A percentile compares a stretch with the other conserved stretches of the same genome.
phyloP scores from a whole-genome alignment of 1,140 invertebrate genomes.

The Portunus trituberculatus region DNA sequence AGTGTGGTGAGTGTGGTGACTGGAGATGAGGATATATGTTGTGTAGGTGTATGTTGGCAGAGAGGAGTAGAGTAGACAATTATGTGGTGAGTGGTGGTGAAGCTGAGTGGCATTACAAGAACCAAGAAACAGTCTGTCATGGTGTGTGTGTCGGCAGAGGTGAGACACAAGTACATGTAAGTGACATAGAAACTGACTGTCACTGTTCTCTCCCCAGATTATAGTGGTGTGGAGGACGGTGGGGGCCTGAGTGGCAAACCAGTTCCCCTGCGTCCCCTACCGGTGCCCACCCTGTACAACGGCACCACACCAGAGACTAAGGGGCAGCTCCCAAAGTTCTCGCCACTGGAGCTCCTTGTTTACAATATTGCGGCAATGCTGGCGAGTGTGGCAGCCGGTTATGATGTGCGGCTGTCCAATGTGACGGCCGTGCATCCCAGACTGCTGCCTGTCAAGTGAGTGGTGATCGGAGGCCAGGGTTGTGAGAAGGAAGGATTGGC shows the following conservation, averaged over 20 bases:
- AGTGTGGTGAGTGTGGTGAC: no score
- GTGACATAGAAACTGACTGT: background rate
- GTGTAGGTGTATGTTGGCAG: no score
- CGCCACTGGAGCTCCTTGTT: slow-evolving; percentile 90
- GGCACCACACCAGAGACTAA: slow-evolving; percentile 82
- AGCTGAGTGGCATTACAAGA: no score
- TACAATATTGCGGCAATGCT: slow-evolving; percentile 95
- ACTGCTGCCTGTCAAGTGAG: slow-evolving; percentile 85
- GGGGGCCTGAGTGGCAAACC: slow-evolving; percentile 56
- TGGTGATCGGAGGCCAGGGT: background rate
- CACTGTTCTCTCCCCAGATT: background rate
- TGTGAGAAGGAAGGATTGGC: no score
- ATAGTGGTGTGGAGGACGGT: slow-evolving; percentile 56
- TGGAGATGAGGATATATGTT: no score
- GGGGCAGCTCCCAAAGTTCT: slow-evolving; percentile 78
- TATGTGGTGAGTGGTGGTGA: no score
- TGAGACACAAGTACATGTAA: no score
- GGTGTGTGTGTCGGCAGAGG: no score
- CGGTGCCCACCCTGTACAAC: slow-evolving; percentile 89
- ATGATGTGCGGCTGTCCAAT: slow-evolving; percentile 93
- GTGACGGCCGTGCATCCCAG: slow-evolving; percentile 91
- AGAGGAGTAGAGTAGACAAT: no score
- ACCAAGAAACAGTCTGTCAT: no score
- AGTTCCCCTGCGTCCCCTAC: slow-evolving; percentile 81
- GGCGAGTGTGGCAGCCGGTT: slow-evolving; percentile 93